Evolutionary conservation across 2,888 invertebrate species (phyloP), one percentile per base, ranked within the genome.

Genomic region (Tetranychus piercei): DNA sequence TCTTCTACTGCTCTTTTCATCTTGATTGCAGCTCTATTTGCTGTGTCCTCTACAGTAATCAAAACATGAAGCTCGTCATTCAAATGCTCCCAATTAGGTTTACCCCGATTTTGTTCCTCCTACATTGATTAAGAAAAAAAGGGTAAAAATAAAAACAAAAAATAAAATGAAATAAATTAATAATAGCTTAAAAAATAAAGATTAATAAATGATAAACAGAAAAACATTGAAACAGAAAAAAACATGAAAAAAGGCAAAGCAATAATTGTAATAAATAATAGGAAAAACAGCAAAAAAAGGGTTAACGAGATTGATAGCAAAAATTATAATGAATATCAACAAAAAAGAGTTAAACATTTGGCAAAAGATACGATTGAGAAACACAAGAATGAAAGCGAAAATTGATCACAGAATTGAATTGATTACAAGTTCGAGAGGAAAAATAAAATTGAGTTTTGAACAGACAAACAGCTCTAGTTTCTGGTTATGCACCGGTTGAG

Each of bases 21-120:
- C 85, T 99, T 97, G 78, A 96, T 85, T 83, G 91, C 90, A 78
- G 95, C 94, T 82, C 99, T 87, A 85, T 97, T 96, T 83, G 94
- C 92, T 78, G 96, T 93, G 84, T 99, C 99, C 85, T 99, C 99
- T 44, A 97, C 97, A 79, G 96, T 97, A 81, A 99, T 90, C 80
- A 99, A 86, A 78, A 99, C 97, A 84, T 99, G 99, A 76, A 99
- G 87, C 81, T 99, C 97, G 83, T 99, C 99, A 80, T 94, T 94
- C 82, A 99, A 86, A 83, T 99, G 99, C 84, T 99, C 99, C 99
- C 99, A 99, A 86, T 99, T 99, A 78, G 97, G 95, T 85, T 99
- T 99, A 79, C 99, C 99, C 83, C 96, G 88, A 86, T 97, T 99
- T 81, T 92, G 90, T 83, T 99, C 97, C 87, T 99, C 99, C 97